Evolutionary conservation across 2,888 invertebrate genomes (phyloP).

Genomic region (Campoletis raptor): DNA sequence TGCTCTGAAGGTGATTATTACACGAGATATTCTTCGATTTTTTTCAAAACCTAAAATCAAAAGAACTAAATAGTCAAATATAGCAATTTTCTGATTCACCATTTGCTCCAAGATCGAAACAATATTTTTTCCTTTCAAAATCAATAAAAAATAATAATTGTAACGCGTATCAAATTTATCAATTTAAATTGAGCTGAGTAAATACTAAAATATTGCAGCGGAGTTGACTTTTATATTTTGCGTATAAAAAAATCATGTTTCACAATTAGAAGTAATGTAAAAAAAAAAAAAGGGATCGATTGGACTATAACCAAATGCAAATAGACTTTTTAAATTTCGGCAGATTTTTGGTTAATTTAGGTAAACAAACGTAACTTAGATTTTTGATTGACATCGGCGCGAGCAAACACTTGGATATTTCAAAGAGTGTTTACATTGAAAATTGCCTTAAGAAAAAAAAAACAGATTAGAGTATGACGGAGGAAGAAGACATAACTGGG

Average conservation of each 20-base stretch:
- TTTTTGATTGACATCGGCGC: background rate
- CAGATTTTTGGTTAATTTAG: background rate
- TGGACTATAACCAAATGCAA: background rate
- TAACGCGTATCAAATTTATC: too few species aligned
- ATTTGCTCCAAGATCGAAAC: background rate
- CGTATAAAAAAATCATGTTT: background rate
- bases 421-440: conserved; percentile 8
- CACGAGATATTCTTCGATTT: background rate
- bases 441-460: background rate
- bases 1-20: conserved; percentile 93
- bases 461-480: background rate
- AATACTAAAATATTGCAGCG: too few species aligned
- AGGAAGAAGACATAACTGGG: conserved; percentile 31
- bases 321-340: background rate
- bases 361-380: background rate
- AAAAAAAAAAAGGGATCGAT: background rate
- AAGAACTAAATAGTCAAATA: background rate
- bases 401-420: conserved; percentile 34
- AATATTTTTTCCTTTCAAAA: background rate
- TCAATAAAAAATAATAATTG: background rate
- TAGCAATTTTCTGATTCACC: background rate
- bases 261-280: background rate
- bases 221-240: background rate
- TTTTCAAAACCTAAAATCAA: background rate
- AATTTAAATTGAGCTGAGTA: too few species aligned